Percentiles rank a stretch among this genome's conserved stretches.
Conservation (phyloP, 1,140 invertebrate genomes). For the Drepana arcuata region DNA sequence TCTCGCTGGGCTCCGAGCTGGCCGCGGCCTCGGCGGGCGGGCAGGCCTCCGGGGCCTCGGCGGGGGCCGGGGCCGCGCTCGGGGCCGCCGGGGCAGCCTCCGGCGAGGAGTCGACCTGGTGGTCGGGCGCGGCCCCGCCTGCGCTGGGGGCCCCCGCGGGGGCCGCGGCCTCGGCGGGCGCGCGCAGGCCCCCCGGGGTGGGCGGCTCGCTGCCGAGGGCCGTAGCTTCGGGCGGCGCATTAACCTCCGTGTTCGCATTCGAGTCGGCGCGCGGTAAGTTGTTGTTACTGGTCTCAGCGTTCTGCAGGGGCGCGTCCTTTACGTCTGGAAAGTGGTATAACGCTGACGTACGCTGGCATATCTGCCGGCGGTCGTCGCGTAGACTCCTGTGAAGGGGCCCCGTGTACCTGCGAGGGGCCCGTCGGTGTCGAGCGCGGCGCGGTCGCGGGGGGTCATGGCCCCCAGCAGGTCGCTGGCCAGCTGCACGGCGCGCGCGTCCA, state of each 20-base stretch:
- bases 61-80: too few relatives aligned
- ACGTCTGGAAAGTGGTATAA: too few relatives aligned
- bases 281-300: too few relatives aligned
- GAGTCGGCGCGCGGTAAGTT: too few relatives aligned
- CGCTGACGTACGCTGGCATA: too few relatives aligned
- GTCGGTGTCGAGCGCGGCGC: constrained; percentile 13
- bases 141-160: background rate
- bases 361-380: too few relatives aligned
- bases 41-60: background rate
- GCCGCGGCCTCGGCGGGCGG: too few relatives aligned
- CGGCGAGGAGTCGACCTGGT: background rate
- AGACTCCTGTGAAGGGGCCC: too few relatives aligned
- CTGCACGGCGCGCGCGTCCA: constrained; percentile 18
- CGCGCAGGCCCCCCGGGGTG: background rate
- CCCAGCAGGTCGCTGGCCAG: constrained; percentile 33
- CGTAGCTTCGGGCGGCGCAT: constrained; percentile 14
- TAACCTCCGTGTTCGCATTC: too few relatives aligned
- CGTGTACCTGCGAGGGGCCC: constrained; percentile 7
- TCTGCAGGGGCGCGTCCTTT: too few relatives aligned
- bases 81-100: background rate
- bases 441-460: constrained; percentile 29
- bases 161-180: background rate
- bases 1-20: background rate
- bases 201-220: constrained; percentile 22
- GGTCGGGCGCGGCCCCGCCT: background rate